Conservation (phyloP, 2,113 vertebrate species). For the Emydocephalus ijimae region DNA sequence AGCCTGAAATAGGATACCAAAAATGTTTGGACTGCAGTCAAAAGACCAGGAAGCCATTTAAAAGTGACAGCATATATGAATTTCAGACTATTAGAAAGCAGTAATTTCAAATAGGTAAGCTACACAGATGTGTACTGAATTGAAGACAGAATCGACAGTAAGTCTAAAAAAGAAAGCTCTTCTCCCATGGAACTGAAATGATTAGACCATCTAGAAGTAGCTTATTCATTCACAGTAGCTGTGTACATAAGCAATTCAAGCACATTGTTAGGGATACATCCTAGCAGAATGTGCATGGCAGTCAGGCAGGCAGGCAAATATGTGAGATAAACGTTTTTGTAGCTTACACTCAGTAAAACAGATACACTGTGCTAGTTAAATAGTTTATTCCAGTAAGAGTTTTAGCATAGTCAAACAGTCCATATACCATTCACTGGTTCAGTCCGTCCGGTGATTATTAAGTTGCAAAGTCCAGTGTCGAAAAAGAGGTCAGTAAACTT, state of each 20-base stretch:
- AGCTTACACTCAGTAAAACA: too few species aligned
- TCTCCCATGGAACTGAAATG: not conserved
- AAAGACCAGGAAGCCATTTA: not conserved
- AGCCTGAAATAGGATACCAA: not conserved
- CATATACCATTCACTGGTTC: too few species aligned
- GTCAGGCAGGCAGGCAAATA: too few species aligned
- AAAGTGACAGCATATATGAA: not conserved
- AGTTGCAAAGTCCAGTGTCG: too few species aligned
- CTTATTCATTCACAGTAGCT: not conserved
- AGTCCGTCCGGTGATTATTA: too few species aligned
- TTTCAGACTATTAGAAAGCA: not conserved
- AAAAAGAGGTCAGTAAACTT: too few species aligned
- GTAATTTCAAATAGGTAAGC: not conserved
- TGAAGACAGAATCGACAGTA: not conserved
- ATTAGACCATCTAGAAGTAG: not conserved
- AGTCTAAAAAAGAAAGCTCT: not conserved
- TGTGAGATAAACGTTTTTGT: too few species aligned
- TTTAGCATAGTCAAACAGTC: too few species aligned
- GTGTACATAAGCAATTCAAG: not conserved
- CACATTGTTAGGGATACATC: not conserved
- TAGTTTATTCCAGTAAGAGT: too few species aligned
- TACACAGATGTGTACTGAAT: not conserved
- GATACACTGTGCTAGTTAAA: too few species aligned
- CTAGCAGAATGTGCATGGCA: too few species aligned
- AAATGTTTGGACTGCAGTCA: not conserved